Conservation (phyloP, 2,888 invertebrate genomes). For the Caradrina kadenii region DNA sequence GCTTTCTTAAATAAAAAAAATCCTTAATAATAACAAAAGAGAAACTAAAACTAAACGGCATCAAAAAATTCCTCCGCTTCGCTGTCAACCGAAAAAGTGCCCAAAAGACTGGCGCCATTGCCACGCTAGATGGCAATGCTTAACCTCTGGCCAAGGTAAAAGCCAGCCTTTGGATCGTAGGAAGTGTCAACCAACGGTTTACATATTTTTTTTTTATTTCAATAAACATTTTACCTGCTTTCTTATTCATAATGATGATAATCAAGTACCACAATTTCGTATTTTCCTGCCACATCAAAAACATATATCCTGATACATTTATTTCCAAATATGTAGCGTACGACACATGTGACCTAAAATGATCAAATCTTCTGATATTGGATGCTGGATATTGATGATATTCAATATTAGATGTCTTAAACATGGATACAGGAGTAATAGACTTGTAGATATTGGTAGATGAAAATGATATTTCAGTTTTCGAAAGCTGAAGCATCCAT, state of each 20-base stretch:
- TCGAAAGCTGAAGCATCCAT: conserved; percentile 12
- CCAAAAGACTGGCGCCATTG: too few relatives aligned
- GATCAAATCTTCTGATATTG: conserved; percentile 39
- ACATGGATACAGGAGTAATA: conserved; percentile 34
- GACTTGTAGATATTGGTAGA: not conserved
- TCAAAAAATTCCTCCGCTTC: too few relatives aligned
- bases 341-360: conserved; percentile 42
- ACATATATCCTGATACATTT: conserved; percentile 14
- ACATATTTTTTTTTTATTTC: too few relatives aligned
- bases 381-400: conserved; percentile 35
- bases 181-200: too few relatives aligned
- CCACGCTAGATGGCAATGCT: too few relatives aligned
- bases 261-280: not conserved
- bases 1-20: too few relatives aligned
- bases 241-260: not conserved
- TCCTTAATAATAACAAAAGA: too few relatives aligned
- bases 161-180: too few relatives aligned
- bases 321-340: conserved; percentile 13
- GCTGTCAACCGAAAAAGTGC: too few relatives aligned
- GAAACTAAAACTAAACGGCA: too few relatives aligned
- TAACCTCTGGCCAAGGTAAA: too few relatives aligned
- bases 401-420: conserved; percentile 39
- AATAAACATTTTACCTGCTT: too few relatives aligned
- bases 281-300: not conserved
- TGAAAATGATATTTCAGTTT: conserved; percentile 26